These are phyloP conservation scores for Sceloporus tristichus DNA, from an alignment of 2,113 vertebrate genomes.

Conservation along the genomic window DNA sequence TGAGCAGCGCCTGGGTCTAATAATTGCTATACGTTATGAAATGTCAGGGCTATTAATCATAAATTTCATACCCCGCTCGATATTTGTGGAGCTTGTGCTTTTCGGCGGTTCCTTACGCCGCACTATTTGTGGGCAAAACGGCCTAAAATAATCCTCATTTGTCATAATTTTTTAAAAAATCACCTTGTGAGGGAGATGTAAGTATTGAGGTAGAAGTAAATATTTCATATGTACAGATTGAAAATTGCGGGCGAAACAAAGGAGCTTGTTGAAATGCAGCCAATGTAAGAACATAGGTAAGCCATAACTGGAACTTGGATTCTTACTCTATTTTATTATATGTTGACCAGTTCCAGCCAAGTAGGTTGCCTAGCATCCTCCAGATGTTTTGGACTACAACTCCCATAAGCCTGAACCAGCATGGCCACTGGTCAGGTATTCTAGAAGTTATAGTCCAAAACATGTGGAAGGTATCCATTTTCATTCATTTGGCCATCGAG, in stretches of 20 bases:
- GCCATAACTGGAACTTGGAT: background rate
- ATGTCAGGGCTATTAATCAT: background rate
- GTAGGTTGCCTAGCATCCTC: no score
- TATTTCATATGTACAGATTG: background rate
- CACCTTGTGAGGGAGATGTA: background rate
- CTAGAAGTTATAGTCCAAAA: no score
- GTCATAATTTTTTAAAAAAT: background rate
- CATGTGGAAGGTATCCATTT: no score
- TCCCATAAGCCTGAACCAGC: no score
- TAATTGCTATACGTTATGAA: background rate
- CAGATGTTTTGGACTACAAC: no score
- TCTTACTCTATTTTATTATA: background rate
- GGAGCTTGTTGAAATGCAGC: background rate
- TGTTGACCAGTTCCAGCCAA: no score
- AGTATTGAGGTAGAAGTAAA: no score
- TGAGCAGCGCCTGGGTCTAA: background rate
- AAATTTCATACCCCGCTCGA: background rate
- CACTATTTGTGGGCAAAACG: background rate
- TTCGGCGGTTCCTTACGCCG: background rate
- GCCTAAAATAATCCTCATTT: background rate
- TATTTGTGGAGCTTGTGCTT: background rate
- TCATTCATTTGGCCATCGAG: no score
- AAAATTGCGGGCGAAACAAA: no score
- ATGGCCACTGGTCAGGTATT: no score
- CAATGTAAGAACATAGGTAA: background rate